phyloP scores from a whole-genome alignment of 2,797 vertebrate species.

The Rhadinocentrus ornatus region DNA sequence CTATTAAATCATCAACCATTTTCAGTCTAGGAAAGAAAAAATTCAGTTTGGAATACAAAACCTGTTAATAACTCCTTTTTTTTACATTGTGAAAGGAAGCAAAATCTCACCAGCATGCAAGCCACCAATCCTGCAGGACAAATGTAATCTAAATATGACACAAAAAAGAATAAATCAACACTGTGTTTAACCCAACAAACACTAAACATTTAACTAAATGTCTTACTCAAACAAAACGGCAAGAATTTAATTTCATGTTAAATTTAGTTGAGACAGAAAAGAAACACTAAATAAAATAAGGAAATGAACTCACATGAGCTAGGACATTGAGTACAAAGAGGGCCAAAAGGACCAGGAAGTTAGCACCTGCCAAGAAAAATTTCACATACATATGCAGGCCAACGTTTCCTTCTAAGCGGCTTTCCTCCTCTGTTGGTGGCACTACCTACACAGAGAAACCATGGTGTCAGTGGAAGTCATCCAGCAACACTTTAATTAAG shows the following conservation, averaged over 20 bases:
- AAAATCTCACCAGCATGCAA: constrained; percentile 88
- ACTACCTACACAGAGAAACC: constrained; percentile 73
- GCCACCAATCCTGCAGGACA: constrained; percentile 94
- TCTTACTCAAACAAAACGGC: neutral
- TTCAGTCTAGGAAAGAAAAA: constrained; percentile 37
- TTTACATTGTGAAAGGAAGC: constrained; percentile 16
- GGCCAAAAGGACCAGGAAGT: constrained; percentile 81
- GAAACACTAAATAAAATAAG: constrained; percentile 3
- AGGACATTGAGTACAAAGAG: constrained; percentile 84
- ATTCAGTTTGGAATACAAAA: constrained; percentile 21
- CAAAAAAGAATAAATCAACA: neutral
- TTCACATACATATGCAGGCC: constrained; percentile 86
- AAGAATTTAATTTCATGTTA: neutral
- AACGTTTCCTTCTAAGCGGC: constrained; percentile 86
- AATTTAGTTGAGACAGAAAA: constrained; percentile 1
- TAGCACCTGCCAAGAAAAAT: constrained; percentile 88
- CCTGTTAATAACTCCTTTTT: neutral
- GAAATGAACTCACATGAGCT: constrained; percentile 82
- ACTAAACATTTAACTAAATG: neutral
- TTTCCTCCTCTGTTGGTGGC: constrained; percentile 83
- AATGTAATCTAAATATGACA: constrained; percentile 82
- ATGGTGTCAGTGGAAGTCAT: constrained; percentile 43
- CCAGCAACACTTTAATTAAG: constrained; percentile 30
- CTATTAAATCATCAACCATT: constrained; percentile 52
- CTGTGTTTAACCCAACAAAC: neutral